A percentile compares a stretch with the other conserved stretches of the same genome.
These are phyloP conservation scores for Falco cherrug DNA, from an alignment of 2,797 vertebrate genomes.

Conservation along the genomic window DNA sequence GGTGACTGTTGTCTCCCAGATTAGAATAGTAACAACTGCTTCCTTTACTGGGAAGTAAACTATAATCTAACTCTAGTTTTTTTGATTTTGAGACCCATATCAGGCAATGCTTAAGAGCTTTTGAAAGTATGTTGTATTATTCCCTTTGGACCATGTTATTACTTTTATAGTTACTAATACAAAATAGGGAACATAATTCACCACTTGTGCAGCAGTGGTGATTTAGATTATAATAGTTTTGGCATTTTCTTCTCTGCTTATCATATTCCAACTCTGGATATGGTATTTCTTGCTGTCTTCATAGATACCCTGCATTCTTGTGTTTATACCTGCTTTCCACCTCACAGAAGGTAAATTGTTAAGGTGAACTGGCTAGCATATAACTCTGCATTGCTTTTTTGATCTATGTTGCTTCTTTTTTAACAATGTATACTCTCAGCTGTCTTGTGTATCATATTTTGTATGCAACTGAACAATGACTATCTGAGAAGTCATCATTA, in stretches of 20 bases:
- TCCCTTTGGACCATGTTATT: background rate
- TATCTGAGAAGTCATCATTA: background rate
- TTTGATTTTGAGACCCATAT: background rate
- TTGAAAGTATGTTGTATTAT: background rate
- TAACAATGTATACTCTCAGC: background rate
- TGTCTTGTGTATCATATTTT: background rate
- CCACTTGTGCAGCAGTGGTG: background rate
- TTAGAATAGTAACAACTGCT: background rate
- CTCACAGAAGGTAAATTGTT: background rate
- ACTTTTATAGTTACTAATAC: background rate
- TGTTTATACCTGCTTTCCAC: background rate
- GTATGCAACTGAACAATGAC: background rate
- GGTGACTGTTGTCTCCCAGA: background rate
- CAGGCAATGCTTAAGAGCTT: background rate
- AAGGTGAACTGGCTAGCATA: background rate
- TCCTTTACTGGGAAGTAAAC: background rate
- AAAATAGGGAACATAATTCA: background rate
- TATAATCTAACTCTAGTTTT: background rate
- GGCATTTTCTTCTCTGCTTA: background rate
- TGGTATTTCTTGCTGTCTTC: background rate
- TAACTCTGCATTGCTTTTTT: background rate
- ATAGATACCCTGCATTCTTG: background rate
- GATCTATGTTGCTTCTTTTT: background rate
- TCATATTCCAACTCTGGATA: background rate
- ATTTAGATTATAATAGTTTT: background rate